Conservation (phyloP, 2,888 invertebrate species). For the Agonopterix subpropinquella region DNA sequence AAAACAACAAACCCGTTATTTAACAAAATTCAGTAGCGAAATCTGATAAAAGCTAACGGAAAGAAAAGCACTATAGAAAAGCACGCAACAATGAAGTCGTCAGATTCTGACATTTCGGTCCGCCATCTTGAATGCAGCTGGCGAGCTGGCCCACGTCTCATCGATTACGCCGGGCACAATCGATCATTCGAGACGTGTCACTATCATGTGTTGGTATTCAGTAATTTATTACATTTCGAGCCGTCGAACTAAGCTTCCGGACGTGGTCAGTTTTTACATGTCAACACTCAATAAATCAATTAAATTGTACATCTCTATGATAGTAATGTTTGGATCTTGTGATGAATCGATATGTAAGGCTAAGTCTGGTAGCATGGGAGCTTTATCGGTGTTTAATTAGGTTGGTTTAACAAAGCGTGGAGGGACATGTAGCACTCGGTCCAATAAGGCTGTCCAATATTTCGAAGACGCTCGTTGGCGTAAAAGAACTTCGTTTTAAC, state of each 20-base stretch:
- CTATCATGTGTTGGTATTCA: conserved; percentile 41
- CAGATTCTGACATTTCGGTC: conserved; percentile 19
- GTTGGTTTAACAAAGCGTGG: too few species aligned
- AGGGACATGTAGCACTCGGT: too few species aligned
- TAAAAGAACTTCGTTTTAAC: too few species aligned
- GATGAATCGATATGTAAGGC: conserved; percentile 1
- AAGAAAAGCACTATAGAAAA: background rate
- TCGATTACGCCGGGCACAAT: conserved; percentile 43
- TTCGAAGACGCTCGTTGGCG: too few species aligned
- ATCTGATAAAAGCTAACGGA: conserved; percentile 7
- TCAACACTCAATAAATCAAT: conserved; percentile 72
- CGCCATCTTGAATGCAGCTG: conserved; percentile 49
- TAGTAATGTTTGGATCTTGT: conserved; percentile 23
- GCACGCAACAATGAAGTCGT: conserved; percentile 18
- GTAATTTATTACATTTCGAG: conserved; percentile 64
- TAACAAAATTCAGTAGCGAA: background rate
- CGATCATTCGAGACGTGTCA: conserved; percentile 42
- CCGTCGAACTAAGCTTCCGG: conserved; percentile 53
- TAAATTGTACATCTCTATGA: conserved; percentile 51
- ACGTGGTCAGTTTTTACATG: conserved; percentile 20
- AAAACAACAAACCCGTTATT: too few species aligned
- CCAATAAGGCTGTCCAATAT: too few species aligned
- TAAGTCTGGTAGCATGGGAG: background rate
- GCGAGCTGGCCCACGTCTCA: conserved; percentile 16
- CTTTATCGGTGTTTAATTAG: too few species aligned